Base-by-base conservation (phyloP, 2,797 vertebrate genomes). In the Potorous gilbertii region DNA sequence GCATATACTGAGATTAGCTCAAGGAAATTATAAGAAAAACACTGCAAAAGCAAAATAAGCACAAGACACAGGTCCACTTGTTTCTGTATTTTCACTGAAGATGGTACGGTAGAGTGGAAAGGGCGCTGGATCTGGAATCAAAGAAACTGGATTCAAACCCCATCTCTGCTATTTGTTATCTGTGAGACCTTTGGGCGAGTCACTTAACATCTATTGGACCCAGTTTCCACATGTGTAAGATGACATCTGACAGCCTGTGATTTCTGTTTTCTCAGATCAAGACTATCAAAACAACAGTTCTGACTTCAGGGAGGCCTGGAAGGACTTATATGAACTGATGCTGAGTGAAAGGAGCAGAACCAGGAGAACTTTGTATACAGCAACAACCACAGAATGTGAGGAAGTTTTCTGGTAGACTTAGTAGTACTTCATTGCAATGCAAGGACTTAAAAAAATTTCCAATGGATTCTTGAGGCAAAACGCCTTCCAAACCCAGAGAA, bases 11-110 rank as follows among this genome's bases (percentile, higher is more conserved):
- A 52, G 29, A 59, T 1, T 55, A 18, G 62, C 54, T 91, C 92
- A 93, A 95, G 94, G 52, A 94, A 96, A 59, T 55, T 93, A 91
- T 40, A 74, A n/a, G n/a, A n/a, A n/a, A n/a, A n/a, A 89, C 87
- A 95, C 1, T 92, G 57, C 92, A 93, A 96, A 95, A 10, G 91
- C 14, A 52, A 93, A 94, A 90, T 16, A 16, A 93, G 91, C 18
- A n/a, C 92, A 96, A 90, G 0, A 92, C 21, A 54, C 1, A 56
- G 27, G 29, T 95, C 55, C 74, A 95, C 87, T 90, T 74, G 16
- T 74, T 74, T n/a, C 34, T 62, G 31, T 62, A 62, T 62, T 74
- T 74, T 74, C 31, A n/a, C n/a, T 34, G 16, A 29, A 66, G 31
- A 34, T 1, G 18, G 14, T n/a, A 16, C 40, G 34, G 1, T 40